These are phyloP conservation scores for Colossoma macropomum DNA, from an alignment of 2,113 vertebrate genomes.

Conservation along the genomic window DNA sequence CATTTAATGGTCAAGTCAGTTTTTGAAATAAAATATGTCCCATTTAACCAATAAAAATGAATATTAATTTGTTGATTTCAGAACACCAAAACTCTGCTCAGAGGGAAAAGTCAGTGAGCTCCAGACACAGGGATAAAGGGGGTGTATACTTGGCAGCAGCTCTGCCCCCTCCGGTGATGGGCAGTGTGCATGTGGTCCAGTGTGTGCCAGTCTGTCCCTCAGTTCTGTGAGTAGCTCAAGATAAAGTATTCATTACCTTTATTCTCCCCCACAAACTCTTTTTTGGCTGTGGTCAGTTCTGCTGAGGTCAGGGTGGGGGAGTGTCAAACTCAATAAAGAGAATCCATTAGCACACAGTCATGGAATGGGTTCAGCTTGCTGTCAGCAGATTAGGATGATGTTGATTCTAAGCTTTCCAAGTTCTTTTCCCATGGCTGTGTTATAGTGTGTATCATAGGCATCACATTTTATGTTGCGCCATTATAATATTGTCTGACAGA, in stretches of 20 bases:
- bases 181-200: constrained; percentile 72
- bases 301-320: not conserved
- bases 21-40: no score
- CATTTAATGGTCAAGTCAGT: no score
- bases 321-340: not conserved
- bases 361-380: not conserved
- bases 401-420: no score
- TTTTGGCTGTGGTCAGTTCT: not conserved
- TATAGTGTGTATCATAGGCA: not conserved
- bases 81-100: constrained; percentile 31
- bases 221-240: constrained; percentile 68
- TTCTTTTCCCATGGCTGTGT: not conserved
- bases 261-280: not conserved
- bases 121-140: constrained; percentile 13
- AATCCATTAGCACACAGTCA: not conserved
- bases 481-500: no score
- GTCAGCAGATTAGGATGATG: not conserved
- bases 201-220: constrained; percentile 72
- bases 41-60: not conserved
- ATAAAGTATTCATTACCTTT: constrained; percentile 32
- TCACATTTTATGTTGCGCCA: no score
- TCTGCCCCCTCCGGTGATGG: constrained; percentile 56
- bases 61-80: constrained; percentile 1
- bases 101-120: constrained; percentile 27
- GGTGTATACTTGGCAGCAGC: constrained; percentile 64